Evolutionary conservation across 2,113 vertebrate species (phyloP).

Genomic region (Dolichotis patagonum): DNA sequence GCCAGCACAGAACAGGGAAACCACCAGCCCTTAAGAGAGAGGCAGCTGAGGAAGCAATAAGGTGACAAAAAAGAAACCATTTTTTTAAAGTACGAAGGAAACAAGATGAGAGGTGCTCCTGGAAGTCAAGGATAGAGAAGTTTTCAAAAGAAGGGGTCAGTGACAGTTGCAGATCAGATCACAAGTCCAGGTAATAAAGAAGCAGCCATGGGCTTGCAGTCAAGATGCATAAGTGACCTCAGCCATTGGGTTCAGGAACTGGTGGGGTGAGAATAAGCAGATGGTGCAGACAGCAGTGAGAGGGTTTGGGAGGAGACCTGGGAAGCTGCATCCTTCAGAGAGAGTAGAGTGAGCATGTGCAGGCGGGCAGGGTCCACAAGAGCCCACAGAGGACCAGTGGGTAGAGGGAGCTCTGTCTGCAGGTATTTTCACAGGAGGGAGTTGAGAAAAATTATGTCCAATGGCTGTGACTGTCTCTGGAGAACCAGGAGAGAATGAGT

Average conservation of each 20-base stretch:
- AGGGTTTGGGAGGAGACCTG: not conserved
- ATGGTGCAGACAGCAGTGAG: not conserved
- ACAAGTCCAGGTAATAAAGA: not conserved
- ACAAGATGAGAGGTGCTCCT: not conserved
- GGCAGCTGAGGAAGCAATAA: not conserved
- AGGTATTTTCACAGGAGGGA: too few relatives aligned
- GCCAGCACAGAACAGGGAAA: not conserved
- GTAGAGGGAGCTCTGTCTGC: not conserved
- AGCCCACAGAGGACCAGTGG: rapidly evolving
- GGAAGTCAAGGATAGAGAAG: not conserved
- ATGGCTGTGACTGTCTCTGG: not conserved
- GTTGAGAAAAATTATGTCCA: not conserved
- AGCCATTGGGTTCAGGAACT: not conserved
- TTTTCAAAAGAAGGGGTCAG: not conserved
- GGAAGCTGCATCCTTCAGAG: rapidly evolving
- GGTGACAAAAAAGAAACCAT: not conserved
- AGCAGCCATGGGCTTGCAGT: not conserved
- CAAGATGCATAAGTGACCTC: not conserved
- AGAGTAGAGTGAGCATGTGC: rapidly evolving
- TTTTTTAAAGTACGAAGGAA: not conserved
- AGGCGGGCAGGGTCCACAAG: not conserved
- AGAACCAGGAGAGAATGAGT: not conserved
- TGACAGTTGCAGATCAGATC: not conserved
- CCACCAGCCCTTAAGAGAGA: not conserved
- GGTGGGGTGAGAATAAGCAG: not conserved